Percentiles rank a stretch among this genome's conserved stretches.
Evolutionary conservation across 2,797 vertebrate genomes (phyloP).

Genomic region (Cossypha polioptera): DNA sequence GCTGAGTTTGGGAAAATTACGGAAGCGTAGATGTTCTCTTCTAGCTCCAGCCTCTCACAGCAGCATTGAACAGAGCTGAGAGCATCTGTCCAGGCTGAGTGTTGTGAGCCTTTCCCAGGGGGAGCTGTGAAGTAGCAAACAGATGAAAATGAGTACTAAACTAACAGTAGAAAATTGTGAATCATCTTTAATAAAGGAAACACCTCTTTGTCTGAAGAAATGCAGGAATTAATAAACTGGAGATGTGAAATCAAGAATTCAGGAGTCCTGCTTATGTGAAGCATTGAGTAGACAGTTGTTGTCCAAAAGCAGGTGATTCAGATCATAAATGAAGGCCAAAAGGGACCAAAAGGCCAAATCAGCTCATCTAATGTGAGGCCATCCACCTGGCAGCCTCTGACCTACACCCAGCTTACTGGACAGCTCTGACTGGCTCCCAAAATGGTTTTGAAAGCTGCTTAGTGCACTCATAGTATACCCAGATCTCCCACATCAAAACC

Average conservation of each 20-base stretch:
- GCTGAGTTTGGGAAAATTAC: neutral
- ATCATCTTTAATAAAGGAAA: neutral
- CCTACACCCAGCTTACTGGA: neutral
- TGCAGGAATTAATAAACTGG: neutral
- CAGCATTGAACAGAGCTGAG: neutral
- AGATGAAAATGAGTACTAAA: neutral
- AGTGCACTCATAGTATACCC: accelerated
- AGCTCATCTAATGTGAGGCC: neutral
- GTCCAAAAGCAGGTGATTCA: neutral
- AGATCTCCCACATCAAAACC: neutral
- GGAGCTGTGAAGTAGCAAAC: neutral
- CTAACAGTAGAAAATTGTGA: accelerated
- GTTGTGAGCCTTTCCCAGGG: neutral
- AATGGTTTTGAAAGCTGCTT: neutral
- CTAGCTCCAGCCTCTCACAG: neutral
- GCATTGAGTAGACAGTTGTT: neutral
- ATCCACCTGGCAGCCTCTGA: neutral
- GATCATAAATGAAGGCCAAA: neutral
- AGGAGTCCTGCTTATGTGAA: neutral
- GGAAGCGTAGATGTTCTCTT: neutral
- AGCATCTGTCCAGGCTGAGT: neutral
- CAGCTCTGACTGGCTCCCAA: neutral
- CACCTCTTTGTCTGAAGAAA: neutral
- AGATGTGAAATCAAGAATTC: neutral
- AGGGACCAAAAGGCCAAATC: neutral